Evolutionary conservation across 2,113 vertebrate species (phyloP), one percentile per base, ranked within the genome.

Genomic region (Myodes glareolus): DNA sequence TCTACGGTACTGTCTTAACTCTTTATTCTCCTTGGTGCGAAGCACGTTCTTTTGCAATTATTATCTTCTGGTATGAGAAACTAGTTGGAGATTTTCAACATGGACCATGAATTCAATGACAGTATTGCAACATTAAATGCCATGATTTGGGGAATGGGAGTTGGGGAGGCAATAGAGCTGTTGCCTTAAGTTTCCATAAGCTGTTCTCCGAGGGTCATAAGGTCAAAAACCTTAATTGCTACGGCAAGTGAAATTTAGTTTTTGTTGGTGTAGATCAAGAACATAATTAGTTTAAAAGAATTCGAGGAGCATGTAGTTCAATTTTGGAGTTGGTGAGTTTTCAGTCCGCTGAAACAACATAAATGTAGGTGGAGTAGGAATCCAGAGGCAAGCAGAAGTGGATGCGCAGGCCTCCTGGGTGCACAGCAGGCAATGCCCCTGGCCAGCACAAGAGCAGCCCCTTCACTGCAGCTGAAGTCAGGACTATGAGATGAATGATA

Each of bases 211-310:
- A 50, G 55, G 50, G 81, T 36, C 39, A 63, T 88, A 68, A 65
- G 50, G 70, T 78, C 70, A 80, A 76, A 70, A 90, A 73, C 19
- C 45, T 3, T 73, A 73, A 42, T 85, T 92, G 70, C 86, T 52
- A 87, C 50, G 33, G 55, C 39, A 55, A 88, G 31, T 78, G 47
- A 19, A 77, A 73, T 92, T 84, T 72, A 75, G 36, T 47, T 94
- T 91, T 93, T 90, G 91, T 90, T 95, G 36, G 55, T 61, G 7
- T 61, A 61, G 12, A 84, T 39, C 80, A 61, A 29, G 89, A 88
- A 45, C 58, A 72, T 61, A n/a, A 75, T 94, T 68, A 75, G 73
- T 96, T 94, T 76, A 91, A 45, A 31, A 91, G 65, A 31, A 75
- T 91, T 76, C 55, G 72, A 95, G 87, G 55, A 39, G n/a, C 50